Evolutionary conservation across 2,797 vertebrate species (phyloP).

Genomic region (Coccyzus lansbergi): DNA sequence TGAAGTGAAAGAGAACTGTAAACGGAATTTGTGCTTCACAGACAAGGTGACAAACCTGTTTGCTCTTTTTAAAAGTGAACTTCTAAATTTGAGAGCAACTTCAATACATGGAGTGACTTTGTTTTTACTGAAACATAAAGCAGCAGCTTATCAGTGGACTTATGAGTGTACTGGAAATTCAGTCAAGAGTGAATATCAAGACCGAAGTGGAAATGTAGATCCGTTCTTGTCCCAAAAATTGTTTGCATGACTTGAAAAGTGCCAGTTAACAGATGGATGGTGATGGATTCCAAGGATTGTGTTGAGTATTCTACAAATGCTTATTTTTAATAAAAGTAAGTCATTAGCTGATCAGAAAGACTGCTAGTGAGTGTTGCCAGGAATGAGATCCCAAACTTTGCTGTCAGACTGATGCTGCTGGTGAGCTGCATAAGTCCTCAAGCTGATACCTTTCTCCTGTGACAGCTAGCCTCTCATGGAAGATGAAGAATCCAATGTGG

Average conservation of each 20-base stretch:
- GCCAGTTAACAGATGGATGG: not conserved
- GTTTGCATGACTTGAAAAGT: not conserved
- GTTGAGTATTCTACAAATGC: not conserved
- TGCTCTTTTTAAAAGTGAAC: not conserved
- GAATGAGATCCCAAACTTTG: not conserved
- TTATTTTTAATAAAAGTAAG: not conserved
- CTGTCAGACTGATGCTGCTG: not conserved
- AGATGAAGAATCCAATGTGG: not conserved
- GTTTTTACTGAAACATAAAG: not conserved
- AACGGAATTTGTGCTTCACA: conserved; percentile 7
- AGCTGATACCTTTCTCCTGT: not conserved
- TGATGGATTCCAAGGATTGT: not conserved
- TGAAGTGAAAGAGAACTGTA: conserved; percentile 65
- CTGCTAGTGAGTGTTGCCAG: not conserved
- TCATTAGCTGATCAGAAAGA: not conserved
- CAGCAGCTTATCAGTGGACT: not conserved
- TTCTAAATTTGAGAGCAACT: not conserved
- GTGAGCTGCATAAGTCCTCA: not conserved
- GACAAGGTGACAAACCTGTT: conserved; percentile 7
- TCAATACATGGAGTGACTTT: not conserved
- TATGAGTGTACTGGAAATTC: not conserved
- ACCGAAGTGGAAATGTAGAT: not conserved
- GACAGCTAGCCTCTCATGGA: not conserved
- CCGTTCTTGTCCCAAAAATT: not conserved
- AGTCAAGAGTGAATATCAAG: not conserved